Conservation (phyloP, 2,113 vertebrate species). For the Prunella fulvescens region DNA sequence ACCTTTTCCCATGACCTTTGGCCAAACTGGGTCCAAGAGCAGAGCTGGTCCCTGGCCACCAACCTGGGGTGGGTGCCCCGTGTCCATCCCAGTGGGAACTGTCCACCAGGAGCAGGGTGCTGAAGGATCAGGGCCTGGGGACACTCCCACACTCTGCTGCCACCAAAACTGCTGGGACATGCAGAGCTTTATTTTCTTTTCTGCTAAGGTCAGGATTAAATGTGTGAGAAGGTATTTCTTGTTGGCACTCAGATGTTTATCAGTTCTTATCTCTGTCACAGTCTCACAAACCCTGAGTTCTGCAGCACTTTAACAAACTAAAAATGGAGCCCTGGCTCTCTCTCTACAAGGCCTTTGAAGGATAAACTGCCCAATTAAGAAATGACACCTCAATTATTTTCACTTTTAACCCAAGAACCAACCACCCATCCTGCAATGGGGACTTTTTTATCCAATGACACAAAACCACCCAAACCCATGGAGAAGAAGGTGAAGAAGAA, state of each 20-base stretch:
- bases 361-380: too few relatives aligned
- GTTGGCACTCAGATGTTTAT: neutral
- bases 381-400: too few relatives aligned
- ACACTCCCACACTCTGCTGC: rapidly evolving
- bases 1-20: neutral
- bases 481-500: neutral
- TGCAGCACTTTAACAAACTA: neutral
- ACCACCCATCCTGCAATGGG: too few relatives aligned
- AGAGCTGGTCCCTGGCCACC: neutral
- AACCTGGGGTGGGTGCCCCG: rapidly evolving
- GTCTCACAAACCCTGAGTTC: neutral
- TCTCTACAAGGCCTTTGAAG: too few relatives aligned
- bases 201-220: neutral
- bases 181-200: neutral
- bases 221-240: neutral
- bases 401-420: too few relatives aligned
- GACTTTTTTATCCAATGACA: too few relatives aligned
- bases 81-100: neutral
- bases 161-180: neutral
- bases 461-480: too few relatives aligned
- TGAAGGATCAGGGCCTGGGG: neutral
- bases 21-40: rapidly evolving
- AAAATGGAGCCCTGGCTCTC: neutral
- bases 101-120: neutral
- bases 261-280: neutral